Base-by-base conservation (phyloP, 1,140 invertebrate genomes). In the Neodiprion fabricii region DNA sequence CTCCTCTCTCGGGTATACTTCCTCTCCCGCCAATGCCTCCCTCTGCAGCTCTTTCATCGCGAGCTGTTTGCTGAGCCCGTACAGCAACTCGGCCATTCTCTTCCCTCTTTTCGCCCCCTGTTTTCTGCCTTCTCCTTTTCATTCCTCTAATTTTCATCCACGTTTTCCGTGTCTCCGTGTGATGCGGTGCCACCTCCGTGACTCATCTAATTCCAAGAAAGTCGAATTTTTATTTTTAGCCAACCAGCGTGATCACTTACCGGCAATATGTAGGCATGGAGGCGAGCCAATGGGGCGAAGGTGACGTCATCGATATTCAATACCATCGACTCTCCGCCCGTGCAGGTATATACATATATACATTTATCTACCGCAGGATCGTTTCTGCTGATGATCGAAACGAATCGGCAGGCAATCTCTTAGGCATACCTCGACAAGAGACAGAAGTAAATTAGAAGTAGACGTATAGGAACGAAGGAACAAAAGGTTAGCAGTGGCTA, bases 401-500 rank as follows among this genome's bases (percentile, higher is more conserved):
- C 53, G 53, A 61, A 61, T 61, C 53, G 53, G 53, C 8, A 61
- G 53, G 53, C 53, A 61, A 61, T 61, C 53, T 61, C 53, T 61
- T 17, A 61, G 8, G 53, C 53, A 61, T 61, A 61, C 53, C 53
- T 8, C 11, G 11, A 61, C 4, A 61, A 17, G 53, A 61, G 53
- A 61, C 53, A 61, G 53, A 61, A 61, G 11, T 61, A 61, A 61
- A 61, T 61, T 61, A 61, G 53, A 61, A 61, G 53, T 14, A 61
- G 53, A 61, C 53, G 7, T 12, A 9, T 8, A 61, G 53, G 53
- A 61, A 17, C 53, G 11, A 61, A 61, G 11, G 53, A 17, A 61
- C 53, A 61, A 61, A 61, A 61, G 53, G 53, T 8, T 61, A 61
- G 53, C 53, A 61, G 53, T 61, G 53, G 53, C 53, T 61, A 61